Base-by-base conservation (phyloP, 2,888 invertebrate species). In the Lepeophtheirus nordmannii region DNA sequence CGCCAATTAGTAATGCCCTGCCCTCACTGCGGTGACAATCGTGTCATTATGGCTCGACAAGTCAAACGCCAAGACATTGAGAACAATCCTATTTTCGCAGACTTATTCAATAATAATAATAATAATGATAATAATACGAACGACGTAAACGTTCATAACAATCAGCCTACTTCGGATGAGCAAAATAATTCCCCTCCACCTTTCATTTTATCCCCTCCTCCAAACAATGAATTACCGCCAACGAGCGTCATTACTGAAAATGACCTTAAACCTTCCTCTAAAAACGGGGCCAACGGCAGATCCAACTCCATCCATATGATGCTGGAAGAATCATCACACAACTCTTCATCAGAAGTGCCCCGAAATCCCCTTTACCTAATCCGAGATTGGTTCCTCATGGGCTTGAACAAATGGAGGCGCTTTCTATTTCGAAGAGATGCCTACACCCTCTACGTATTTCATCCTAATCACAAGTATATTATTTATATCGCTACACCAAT, bases 391-490 rank as follows among this genome's bases (percentile, higher is more conserved):
- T 1, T 23, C 14, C 30, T 10, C 17, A 20, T 53, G 20, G 53
- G 41, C 8, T 38, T 22, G 14, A 22, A 46, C 20, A 20, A 38
- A 20, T 63, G 63, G 63, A 20, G 20, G 10, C n/a, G 38, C 12
- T 63, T 63, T 53, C 20, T 53, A 20, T 22, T 46, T 12, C 58
- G 20, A 14, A 40, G 67, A 12, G 56, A 67, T n/a, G 14, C 40
- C 11, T 67, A 58, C 60, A 67, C 67, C 7, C 53, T 67, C 57
- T 67, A 67, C 53, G 17, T 67, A 12, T 67, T 67, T 57, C 41
- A 39, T 17, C 62, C 61, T n/a, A 64, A 67, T 30, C 40, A 64
- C 56, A 67, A 67, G 67, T 65, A 61, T 62, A 30, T n/a, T n/a
- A n/a, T n/a, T n/a, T n/a, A n/a, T n/a, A n/a, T n/a, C n/a, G n/a